Evolutionary conservation across 2,888 invertebrate species (phyloP).

Genomic region (Hirtodrosophila alboralis): DNA sequence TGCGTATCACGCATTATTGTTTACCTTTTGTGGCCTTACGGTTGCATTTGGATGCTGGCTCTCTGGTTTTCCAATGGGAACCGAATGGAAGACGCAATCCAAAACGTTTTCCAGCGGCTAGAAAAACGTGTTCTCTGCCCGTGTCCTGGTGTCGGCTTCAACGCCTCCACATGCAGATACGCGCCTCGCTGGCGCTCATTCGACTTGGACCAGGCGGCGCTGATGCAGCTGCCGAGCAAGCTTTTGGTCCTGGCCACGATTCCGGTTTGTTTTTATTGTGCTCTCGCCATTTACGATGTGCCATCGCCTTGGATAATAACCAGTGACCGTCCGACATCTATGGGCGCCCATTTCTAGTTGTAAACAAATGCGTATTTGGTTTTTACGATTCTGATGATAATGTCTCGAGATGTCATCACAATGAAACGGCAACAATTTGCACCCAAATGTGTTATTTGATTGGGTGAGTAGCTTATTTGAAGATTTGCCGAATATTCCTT

Average conservation of each 20-base stretch:
- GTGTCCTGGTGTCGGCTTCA: conserved; percentile 34
- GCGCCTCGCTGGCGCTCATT: conserved; percentile 58
- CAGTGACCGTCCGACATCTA: conserved; percentile 22
- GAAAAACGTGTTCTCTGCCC: conserved; percentile 27
- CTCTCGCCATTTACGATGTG: conserved; percentile 52
- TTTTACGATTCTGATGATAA: conserved; percentile 46
- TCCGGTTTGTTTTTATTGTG: conserved; percentile 48
- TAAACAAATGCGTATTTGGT: conserved; percentile 53
- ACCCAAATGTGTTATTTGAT: conserved; percentile 41
- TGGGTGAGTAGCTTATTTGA: conserved; percentile 61
- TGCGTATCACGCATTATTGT: conserved; percentile 45
- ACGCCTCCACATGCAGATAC: conserved; percentile 65
- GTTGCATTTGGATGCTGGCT: conserved; percentile 47
- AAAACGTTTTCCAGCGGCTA: conserved; percentile 34
- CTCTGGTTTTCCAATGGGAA: conserved; percentile 34
- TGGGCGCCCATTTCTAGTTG: conserved; percentile 42
- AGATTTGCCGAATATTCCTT: conserved; percentile 19
- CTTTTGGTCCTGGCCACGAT: conserved; percentile 28
- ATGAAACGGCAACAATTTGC: conserved; percentile 48
- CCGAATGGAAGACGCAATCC: conserved; percentile 22
- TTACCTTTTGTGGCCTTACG: conserved; percentile 46
- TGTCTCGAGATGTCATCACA: conserved; percentile 52
- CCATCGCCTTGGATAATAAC: conserved; percentile 29
- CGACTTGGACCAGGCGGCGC: conserved; percentile 68
- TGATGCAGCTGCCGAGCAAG: conserved; percentile 58